A percentile compares a stretch with the other conserved stretches of the same genome.
phyloP scores from a whole-genome alignment of 2,888 invertebrate genomes.

The Anarsia innoxiella region DNA sequence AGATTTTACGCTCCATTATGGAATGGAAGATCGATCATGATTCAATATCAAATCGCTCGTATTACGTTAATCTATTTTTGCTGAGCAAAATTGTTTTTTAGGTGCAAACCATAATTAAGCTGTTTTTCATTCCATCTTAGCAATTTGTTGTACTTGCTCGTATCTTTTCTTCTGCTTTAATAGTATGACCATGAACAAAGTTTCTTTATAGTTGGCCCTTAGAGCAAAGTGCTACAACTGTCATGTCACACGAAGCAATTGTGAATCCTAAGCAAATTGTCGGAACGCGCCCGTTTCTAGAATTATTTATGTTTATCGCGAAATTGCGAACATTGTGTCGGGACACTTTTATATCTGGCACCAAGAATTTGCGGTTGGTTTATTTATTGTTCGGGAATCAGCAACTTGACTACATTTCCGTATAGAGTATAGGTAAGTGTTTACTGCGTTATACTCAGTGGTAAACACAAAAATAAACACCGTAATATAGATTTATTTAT shows the following conservation, averaged over 20 bases:
- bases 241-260: conserved; percentile 12
- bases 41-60: conserved; percentile 6
- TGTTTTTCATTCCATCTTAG: no score
- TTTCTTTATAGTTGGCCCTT: no score
- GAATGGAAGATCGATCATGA: conserved; percentile 23
- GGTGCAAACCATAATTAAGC: no score
- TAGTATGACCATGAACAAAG: no score
- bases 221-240: no score
- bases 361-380: conserved; percentile 29
- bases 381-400: not conserved
- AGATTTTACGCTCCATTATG: conserved; percentile 36
- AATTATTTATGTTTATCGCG: conserved; percentile 51
- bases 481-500: no score
- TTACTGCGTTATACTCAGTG: no score
- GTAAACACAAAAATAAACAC: no score
- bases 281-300: conserved; percentile 35
- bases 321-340: conserved; percentile 36
- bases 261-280: conserved; percentile 48
- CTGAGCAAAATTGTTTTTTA: not conserved
- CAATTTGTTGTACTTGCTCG: no score
- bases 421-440: no score
- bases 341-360: conserved; percentile 32
- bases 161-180: no score
- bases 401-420: not conserved
- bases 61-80: not conserved